Conservation (phyloP, 2,797 vertebrate genomes). For the Coreius guichenoti region DNA sequence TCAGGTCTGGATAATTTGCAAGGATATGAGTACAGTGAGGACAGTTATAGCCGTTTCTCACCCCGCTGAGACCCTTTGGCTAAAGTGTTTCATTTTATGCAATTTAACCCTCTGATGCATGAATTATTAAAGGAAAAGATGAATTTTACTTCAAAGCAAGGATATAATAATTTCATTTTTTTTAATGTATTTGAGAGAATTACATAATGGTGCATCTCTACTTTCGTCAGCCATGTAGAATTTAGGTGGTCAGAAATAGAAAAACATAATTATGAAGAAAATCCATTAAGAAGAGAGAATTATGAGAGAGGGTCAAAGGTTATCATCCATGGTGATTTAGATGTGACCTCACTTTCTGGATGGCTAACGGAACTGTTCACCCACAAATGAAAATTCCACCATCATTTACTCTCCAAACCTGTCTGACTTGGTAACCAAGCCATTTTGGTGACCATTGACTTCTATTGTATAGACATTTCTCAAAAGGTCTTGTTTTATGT, state of each 20-base stretch:
- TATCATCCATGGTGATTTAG: neutral
- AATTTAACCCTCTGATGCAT: conserved; percentile 39
- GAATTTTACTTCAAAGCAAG: conserved; percentile 14
- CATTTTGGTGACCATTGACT: neutral
- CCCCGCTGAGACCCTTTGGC: conserved; percentile 41
- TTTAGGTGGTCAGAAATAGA: neutral
- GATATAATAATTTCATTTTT: neutral
- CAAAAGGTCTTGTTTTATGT: neutral
- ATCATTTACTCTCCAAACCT: neutral
- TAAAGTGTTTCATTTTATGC: conserved; percentile 21
- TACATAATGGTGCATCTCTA: neutral
- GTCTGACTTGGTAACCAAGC: neutral
- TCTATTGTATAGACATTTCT: neutral
- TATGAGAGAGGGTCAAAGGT: neutral
- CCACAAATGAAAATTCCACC: neutral
- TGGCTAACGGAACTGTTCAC: neutral
- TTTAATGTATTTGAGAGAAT: conserved; percentile 4
- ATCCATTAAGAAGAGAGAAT: neutral
- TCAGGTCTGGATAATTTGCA: conserved; percentile 3
- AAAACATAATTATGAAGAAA: neutral
- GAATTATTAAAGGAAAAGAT: neutral
- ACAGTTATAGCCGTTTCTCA: conserved; percentile 30
- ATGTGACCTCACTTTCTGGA: neutral
- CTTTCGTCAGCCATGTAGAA: conserved; percentile 3
- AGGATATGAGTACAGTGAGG: neutral